Evolutionary conservation across 1,140 invertebrate genomes (phyloP), one percentile per base, ranked within the genome.

Genomic region (Drosophila pectinifera): DNA sequence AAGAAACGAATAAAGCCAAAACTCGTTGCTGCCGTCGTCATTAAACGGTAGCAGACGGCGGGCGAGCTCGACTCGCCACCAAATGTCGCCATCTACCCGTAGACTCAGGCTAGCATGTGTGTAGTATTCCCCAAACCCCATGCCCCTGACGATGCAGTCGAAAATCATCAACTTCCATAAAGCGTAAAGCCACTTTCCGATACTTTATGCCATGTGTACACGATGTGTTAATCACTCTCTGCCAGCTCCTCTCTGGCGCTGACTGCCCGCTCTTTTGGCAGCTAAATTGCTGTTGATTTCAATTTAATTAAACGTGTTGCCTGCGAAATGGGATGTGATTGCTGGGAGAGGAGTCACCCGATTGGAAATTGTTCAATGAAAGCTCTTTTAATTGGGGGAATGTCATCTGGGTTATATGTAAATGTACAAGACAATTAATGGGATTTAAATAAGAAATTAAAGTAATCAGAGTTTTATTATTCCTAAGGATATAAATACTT

Each of bases 261-360:
- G 57, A 14, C 18, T 45, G 14, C 18, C 42, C 22, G 64, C 61
- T 84, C 48, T 80, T 78, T 75, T 54, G 64, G 58, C 59, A 55
- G 42, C 69, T 78, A 78, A 81, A 86, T 81, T 89, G 84, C 62
- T 69, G 80, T 78, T 89, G 85, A 89, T 89, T 89, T 89, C 80
- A 75, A 89, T 90, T 89, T 89, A 84, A 89, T 89, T 84, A 89
- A 89, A 61, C 55, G 73, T 49, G 54, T 69, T 78, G 74, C 70
- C 73, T 59, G 51, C 36, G 28, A 64, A 65, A 65, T 69, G 59
- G 43, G 55, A 20, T 54, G 57, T 38, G 43, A 56, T 73, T 64
- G 46, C 42, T 45, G 38, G 26, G 10, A 26, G 62, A 39, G 34
- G 10, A 31, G 34, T 20, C 13, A 26, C 13, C 16, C 39, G 22